Percentiles rank a stretch among this genome's conserved stretches.
Evolutionary conservation across 2,888 invertebrate species (phyloP).

Genomic region (Diarsia mendica): DNA sequence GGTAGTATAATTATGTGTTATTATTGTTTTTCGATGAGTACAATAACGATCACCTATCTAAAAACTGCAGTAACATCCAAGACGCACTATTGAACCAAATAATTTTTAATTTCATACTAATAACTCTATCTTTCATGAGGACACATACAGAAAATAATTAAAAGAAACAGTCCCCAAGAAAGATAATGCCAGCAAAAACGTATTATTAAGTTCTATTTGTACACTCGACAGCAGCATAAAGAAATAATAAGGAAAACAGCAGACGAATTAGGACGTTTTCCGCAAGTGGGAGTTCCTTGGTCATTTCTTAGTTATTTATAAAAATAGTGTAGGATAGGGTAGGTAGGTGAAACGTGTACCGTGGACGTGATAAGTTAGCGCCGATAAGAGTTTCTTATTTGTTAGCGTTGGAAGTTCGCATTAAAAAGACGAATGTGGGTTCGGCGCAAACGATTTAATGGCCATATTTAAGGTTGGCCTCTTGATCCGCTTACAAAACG

Average conservation of each 20-base stretch:
- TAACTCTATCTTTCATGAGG: background rate
- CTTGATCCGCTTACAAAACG: conserved; percentile 89
- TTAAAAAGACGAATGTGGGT: conserved; percentile 83
- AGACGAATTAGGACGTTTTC: conserved; percentile 36
- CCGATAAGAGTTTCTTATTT: conserved; percentile 78
- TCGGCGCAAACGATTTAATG: conserved; percentile 84
- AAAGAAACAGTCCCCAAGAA: conserved; percentile 9
- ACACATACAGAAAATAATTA: conserved; percentile 4
- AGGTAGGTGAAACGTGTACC: conserved; percentile 57
- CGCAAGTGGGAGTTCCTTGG: conserved; percentile 30
- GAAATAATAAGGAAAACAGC: conserved; percentile 40
- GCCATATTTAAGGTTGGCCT: conserved; percentile 87
- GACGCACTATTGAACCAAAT: background rate
- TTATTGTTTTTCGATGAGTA: background rate
- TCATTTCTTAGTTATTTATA: conserved; percentile 57
- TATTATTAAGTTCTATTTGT: conserved; percentile 43
- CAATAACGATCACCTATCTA: background rate
- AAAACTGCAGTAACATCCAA: background rate
- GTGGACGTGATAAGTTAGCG: conserved; percentile 71
- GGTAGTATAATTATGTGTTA: background rate
- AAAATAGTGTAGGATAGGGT: conserved; percentile 34
- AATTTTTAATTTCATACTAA: no score
- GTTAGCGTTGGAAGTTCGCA: conserved; percentile 77
- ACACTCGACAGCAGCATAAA: conserved; percentile 22
- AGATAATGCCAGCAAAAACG: conserved; percentile 30